phyloP scores from a whole-genome alignment of 1,140 invertebrate genomes.

The Trichonephila clavata region DNA sequence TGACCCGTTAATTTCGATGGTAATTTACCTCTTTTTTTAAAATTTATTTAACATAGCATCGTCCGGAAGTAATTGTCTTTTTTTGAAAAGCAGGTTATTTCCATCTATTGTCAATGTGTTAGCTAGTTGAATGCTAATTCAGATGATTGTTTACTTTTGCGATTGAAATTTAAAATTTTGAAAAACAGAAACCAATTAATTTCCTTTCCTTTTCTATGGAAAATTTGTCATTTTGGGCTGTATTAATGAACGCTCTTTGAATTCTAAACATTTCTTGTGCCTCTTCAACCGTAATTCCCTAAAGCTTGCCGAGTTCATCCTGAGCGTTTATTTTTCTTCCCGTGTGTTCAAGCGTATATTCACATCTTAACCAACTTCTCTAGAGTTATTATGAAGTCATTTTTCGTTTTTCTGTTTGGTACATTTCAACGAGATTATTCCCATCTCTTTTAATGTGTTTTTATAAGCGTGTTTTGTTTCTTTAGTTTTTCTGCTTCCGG shows the following conservation, averaged over 20 bases:
- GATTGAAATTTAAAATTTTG: too few relatives aligned
- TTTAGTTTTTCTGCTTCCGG: neutral
- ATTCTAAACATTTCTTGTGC: constrained; percentile 5
- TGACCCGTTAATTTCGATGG: too few relatives aligned
- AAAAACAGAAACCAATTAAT: neutral
- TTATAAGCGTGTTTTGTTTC: neutral
- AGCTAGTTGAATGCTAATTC: neutral
- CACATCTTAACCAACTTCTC: neutral
- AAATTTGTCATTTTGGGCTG: neutral
- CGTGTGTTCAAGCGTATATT: neutral
- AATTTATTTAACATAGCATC: neutral
- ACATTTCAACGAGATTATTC: neutral
- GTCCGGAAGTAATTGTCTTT: too few relatives aligned
- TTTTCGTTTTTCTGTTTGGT: neutral
- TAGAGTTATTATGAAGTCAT: neutral
- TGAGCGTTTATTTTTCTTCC: neutral
- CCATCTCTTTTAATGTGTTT: neutral
- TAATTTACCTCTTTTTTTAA: neutral
- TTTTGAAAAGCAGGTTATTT: too few relatives aligned
- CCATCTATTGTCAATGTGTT: too few relatives aligned
- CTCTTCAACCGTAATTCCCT: constrained; percentile 1
- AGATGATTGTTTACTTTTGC: neutral
- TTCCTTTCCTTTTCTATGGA: neutral
- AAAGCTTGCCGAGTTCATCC: neutral
- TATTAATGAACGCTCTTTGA: neutral